Evolutionary conservation across 2,797 vertebrate species (phyloP), one percentile per base, ranked within the genome.

Genomic region (Vipera latastei): DNA sequence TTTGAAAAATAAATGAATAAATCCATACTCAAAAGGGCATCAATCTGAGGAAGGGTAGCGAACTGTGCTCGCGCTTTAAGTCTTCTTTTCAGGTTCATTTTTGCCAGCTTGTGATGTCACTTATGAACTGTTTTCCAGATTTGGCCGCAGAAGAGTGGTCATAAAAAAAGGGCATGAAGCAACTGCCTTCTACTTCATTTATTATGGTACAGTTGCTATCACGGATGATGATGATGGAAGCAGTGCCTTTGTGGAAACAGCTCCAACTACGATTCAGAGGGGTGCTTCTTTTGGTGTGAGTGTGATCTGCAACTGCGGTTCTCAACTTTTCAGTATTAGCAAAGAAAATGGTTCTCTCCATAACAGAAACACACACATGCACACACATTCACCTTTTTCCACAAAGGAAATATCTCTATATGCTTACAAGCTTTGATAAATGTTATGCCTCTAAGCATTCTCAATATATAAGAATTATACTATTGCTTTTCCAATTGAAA

Each of bases 171-270:
- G 96, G 1, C 96, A 96, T 55, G 93, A 18, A n/a, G 95, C 95
- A n/a, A 95, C 90, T 88, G 96, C 96, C 56, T 97, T 98, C 95
- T 98, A 96, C 90, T 97, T 97, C 61, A 94, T 97, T 86, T 98
- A 51, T 91, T 94, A 95, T 4, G 95, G 96, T 38, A 95, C 86
- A 4, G 95, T 96, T 0, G 97, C 97, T 2, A 85, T 98, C 91
- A 97, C 93, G 0, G 96, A 94, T 26, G 95, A 97, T 8, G 95
- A 97, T 0, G 96, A 95, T 63, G 96, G 97, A 1, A 97, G 96
- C 92, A 97, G 95, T 20, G 97, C 96, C 20, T 98, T 98, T 89
- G 91, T 38, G 1, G 96, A 96, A 5, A 91, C 96, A 0, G 85
- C 95, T 59, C 96, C 97, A 0, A 94, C 90, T 7, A 51, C 96